phyloP scores from a whole-genome alignment of 2,113 vertebrate genomes.

The Origma solitaria region DNA sequence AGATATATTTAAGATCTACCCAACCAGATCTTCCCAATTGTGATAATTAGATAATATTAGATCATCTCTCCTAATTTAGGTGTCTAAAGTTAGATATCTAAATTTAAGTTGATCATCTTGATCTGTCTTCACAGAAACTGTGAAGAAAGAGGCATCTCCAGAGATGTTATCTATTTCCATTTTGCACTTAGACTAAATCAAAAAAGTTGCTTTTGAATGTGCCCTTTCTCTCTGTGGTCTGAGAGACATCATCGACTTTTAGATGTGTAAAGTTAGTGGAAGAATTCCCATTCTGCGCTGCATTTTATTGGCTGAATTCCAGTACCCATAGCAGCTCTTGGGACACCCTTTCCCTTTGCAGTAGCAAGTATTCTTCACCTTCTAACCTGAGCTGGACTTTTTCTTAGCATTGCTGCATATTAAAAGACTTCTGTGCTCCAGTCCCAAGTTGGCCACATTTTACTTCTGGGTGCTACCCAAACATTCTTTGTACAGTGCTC shows the following conservation, averaged over 20 bases:
- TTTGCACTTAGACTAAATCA: background rate
- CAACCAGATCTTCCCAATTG: background rate
- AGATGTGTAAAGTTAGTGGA: background rate
- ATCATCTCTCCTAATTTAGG: background rate
- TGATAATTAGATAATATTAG: background rate
- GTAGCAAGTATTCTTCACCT: background rate
- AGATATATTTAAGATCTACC: background rate
- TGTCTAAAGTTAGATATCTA: background rate
- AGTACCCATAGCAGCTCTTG: background rate
- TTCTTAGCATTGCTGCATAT: background rate
- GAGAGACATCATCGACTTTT: background rate
- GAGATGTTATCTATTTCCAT: background rate
- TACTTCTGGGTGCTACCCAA: background rate
- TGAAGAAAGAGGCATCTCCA: background rate
- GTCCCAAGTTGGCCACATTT: background rate
- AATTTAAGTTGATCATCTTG: background rate
- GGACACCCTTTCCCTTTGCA: background rate
- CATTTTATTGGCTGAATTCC: background rate
- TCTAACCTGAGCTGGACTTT: background rate
- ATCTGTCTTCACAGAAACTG: background rate
- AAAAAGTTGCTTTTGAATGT: background rate
- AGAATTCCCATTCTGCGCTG: background rate
- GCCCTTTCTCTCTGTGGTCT: background rate
- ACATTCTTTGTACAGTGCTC: background rate
- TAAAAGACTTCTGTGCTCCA: background rate